phyloP scores from a whole-genome alignment of 1,140 invertebrate species.

The Muscidifurax raptorellus region DNA sequence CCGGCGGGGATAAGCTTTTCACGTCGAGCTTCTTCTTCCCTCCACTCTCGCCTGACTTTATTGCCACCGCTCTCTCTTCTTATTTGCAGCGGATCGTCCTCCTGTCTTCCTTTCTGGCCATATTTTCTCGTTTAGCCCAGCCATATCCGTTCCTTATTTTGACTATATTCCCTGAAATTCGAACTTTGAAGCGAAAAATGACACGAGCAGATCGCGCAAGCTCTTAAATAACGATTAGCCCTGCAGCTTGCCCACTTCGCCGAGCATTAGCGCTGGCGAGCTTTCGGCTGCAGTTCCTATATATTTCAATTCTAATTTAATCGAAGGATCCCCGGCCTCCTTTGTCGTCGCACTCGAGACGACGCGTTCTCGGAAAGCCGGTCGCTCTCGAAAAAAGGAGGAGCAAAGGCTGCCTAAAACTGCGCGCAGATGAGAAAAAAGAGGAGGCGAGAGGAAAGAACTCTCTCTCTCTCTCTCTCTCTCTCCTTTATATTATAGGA shows the following conservation, averaged over 20 bases:
- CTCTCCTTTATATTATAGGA: not conserved
- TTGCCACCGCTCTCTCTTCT: conserved; percentile 1
- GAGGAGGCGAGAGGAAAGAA: not conserved
- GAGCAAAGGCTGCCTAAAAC: not conserved
- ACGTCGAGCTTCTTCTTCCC: too few relatives aligned
- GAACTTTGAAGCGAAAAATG: too few relatives aligned
- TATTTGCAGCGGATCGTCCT: not conserved
- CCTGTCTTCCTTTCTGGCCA: not conserved
- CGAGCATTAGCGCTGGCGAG: too few relatives aligned
- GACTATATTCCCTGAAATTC: too few relatives aligned
- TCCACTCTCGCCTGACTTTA: not conserved
- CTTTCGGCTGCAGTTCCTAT: not conserved
- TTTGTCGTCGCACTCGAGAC: not conserved
- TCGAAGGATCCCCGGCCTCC: conserved; percentile 6
- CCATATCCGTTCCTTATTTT: too few relatives aligned
- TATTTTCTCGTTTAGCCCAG: not conserved
- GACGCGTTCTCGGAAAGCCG: too few relatives aligned
- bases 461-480: not conserved
- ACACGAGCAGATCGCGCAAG: not conserved
- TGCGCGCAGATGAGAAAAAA: not conserved
- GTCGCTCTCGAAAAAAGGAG: not conserved
- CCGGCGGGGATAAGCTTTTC: too few relatives aligned
- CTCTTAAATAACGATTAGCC: conserved; percentile 1
- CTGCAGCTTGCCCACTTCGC: not conserved
- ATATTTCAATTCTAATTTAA: conserved; percentile 40